phyloP scores from a whole-genome alignment of 2,888 invertebrate species.

The Caenorhabditis sp. region DNA sequence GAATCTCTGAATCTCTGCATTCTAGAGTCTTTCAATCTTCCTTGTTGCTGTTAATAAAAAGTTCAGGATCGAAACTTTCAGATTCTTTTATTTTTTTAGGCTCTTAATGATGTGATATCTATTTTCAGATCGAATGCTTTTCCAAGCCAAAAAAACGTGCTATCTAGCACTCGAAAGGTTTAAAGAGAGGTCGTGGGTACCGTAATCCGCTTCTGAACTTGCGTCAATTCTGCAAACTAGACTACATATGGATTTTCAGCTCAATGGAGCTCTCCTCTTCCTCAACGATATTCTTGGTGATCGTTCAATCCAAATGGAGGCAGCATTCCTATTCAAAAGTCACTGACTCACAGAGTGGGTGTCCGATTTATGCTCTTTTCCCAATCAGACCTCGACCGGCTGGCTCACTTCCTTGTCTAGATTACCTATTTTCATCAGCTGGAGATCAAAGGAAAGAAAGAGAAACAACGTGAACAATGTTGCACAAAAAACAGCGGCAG shows the following conservation, averaged over 20 bases:
- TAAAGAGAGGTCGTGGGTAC: not conserved
- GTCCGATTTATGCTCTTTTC: constrained; percentile 26
- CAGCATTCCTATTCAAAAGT: constrained; percentile 5
- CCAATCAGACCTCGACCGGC: constrained; percentile 9
- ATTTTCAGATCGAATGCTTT: not conserved
- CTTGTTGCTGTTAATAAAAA: no score
- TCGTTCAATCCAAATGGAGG: not conserved
- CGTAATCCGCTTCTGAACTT: not conserved
- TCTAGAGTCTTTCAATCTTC: no score
- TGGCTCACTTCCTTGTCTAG: constrained; percentile 26
- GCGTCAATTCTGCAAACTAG: constrained; percentile 1
- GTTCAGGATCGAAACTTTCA: no score
- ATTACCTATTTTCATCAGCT: constrained; percentile 2
- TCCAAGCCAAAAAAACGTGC: no score
- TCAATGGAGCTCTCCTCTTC: not conserved
- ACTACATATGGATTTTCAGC: not conserved
- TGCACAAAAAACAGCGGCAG: constrained; percentile 23
- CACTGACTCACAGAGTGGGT: constrained; percentile 6
- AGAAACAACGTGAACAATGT: constrained; percentile 14
- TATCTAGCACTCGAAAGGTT: not conserved
- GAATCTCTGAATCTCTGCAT: no score
- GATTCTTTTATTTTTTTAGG: no score
- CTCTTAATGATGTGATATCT: not conserved
- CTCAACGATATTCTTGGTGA: not conserved
- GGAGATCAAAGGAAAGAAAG: not conserved